Base-by-base conservation (phyloP, 1,140 invertebrate species). In the Drosophila orena region DNA sequence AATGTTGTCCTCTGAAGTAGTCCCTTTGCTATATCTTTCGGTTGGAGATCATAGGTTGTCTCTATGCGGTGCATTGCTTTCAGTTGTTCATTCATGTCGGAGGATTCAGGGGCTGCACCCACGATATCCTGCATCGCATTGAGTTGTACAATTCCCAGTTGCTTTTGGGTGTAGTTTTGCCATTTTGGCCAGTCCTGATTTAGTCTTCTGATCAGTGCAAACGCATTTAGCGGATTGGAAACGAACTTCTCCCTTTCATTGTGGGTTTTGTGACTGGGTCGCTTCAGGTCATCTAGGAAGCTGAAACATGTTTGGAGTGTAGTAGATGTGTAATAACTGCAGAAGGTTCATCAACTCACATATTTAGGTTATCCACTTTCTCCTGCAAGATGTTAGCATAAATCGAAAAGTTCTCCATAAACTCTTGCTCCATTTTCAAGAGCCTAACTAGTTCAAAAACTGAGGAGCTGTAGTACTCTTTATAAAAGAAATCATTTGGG, bases 1-100 rank as follows among this genome's bases (percentile, higher is more conserved):
- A 96, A 97, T 77, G 95, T 94, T 14, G 96, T 94, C 2, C 97
- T 96, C 81, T 96, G 96, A 20, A 99, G 93, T 69, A 96, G 94
- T 8, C 98, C 98, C 47, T 96, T 93, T 1, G 98, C 96, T 53
- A 99, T 94, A 40, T 97, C 96, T 2, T 94, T 93, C 4, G 98
- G 97, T 44, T 98, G 95, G 7, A 99, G 93, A 64, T 96, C 95
- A 93, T 99, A 99, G 1, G 98, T 99, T 86, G 98, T 97, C 92
- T 99, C 98, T 14, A 99, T 94, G 56, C 98, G 94, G 71, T 97
- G 96, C 40, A 99, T 94, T 27, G 97, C 98, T 35, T 96, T 95
- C 6, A 98, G 97, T 5, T 98, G 98, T 6, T 98, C 98, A 78
- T 95, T 95, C 58, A 99, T 93, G 93, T 99, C 98, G 91, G 97